These are phyloP conservation scores for Dendrolimus houi DNA, from an alignment of 2,888 invertebrate species.

Conservation along the genomic window DNA sequence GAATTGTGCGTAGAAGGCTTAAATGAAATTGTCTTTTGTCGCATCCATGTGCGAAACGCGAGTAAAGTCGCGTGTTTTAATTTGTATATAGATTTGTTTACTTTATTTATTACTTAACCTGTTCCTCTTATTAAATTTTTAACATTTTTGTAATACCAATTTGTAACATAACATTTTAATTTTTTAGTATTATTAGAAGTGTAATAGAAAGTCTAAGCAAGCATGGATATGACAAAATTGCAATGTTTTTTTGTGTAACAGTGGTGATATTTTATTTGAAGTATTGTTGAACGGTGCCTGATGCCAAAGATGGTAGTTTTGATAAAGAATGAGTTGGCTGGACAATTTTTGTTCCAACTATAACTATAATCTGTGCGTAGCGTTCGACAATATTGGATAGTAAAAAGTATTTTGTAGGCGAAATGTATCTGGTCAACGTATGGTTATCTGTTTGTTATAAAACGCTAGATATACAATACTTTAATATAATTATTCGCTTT, in stretches of 20 bases:
- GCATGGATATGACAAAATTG: slow-evolving; percentile 34
- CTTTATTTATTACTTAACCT: slow-evolving; percentile 36
- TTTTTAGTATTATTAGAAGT: slow-evolving; percentile 21
- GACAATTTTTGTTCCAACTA: slow-evolving; percentile 11
- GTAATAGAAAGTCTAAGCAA: slow-evolving; percentile 15
- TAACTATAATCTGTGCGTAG: slow-evolving; percentile 7
- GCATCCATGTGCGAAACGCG: slow-evolving; percentile 28
- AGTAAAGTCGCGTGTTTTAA: slow-evolving; percentile 11
- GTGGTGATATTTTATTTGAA: slow-evolving; percentile 57
- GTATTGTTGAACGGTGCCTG: slow-evolving; percentile 25
- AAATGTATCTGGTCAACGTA: slow-evolving; percentile 54
- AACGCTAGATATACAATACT: slow-evolving; percentile 51
- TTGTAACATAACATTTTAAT: slow-evolving; percentile 19
- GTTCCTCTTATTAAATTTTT: slow-evolving; percentile 24
- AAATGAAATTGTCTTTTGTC: slow-evolving; percentile 11
- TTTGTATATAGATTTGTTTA: slow-evolving; percentile 50
- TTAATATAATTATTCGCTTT: slow-evolving; percentile 58
- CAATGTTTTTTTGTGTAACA: slow-evolving; percentile 17
- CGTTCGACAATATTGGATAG: slow-evolving; percentile 18
- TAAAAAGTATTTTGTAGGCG: slow-evolving; percentile 24
- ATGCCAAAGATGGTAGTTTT: slow-evolving; percentile 23
- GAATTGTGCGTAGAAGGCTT: slow-evolving; percentile 30
- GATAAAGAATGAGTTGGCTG: slow-evolving; percentile 13
- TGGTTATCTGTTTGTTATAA: slow-evolving; percentile 48
- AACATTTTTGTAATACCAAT: slow-evolving; percentile 22